phyloP scores from a whole-genome alignment of 2,888 invertebrate genomes.

The Merodon equestris region DNA sequence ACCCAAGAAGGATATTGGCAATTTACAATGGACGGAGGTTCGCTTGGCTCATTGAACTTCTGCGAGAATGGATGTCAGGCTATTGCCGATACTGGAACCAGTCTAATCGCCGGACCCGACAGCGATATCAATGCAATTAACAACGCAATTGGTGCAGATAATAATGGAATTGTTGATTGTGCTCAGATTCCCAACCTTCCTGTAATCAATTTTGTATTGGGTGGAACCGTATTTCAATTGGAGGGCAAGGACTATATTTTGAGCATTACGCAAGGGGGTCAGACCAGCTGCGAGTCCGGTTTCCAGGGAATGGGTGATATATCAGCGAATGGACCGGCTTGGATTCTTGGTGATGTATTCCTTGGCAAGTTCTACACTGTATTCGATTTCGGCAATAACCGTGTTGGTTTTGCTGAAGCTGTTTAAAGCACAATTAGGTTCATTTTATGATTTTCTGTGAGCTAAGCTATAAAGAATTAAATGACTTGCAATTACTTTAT shows the following conservation, averaged over 20 bases:
- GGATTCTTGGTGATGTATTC: constrained; percentile 99
- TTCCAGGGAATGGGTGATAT: constrained; percentile 98
- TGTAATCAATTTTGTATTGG: constrained; percentile 71
- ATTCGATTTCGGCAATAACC: constrained; percentile 93
- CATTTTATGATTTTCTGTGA: no score
- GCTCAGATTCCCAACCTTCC: constrained; percentile 88
- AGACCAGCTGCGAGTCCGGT: constrained; percentile 94
- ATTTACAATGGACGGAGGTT: constrained; percentile 91
- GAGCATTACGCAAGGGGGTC: constrained; percentile 88
- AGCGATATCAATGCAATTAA: constrained; percentile 90
- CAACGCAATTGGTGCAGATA: constrained; percentile 89
- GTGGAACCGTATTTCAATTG: constrained; percentile 87
- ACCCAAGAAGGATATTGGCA: constrained; percentile 97
- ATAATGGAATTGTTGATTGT: constrained; percentile 92
- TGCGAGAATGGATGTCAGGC: constrained; percentile 93
- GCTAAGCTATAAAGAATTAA: no score
- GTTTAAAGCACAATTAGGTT: no score
- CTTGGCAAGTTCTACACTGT: constrained; percentile 97
- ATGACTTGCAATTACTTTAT: no score
- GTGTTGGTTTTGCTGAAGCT: constrained; percentile 92
- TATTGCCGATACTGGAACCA: constrained; percentile 98
- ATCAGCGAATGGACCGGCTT: constrained; percentile 92
- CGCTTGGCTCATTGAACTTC: constrained; percentile 81
- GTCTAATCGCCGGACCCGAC: constrained; percentile 95
- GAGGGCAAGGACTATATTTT: constrained; percentile 88